Conservation (phyloP, 2,888 invertebrate genomes). For the Caenorhabditis sinica region DNA sequence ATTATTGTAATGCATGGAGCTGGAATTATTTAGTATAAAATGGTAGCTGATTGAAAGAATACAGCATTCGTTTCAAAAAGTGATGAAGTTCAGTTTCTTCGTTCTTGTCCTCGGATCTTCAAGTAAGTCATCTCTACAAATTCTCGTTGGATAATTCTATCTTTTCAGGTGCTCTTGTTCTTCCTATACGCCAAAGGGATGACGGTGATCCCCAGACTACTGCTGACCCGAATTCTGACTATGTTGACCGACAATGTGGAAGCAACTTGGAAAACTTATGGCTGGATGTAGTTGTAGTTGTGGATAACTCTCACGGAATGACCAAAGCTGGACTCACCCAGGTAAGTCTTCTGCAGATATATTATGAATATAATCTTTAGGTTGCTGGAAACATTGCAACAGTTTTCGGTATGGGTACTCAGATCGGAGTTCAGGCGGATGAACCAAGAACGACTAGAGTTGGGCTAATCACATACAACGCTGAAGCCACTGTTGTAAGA, state of each 20-base stretch:
- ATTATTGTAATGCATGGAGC: background rate
- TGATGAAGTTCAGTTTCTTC: background rate
- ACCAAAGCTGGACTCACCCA: slow-evolving; percentile 14
- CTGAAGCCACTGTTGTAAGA: background rate
- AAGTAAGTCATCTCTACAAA: background rate
- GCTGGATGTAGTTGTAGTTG: slow-evolving; percentile 56
- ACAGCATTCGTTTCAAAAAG: background rate
- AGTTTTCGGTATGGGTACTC: slow-evolving; percentile 26
- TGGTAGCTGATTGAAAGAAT: background rate
- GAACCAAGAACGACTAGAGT: slow-evolving; percentile 37
- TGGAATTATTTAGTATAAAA: no score
- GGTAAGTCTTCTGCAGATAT: background rate
- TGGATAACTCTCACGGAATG: slow-evolving; percentile 62
- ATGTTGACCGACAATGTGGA: slow-evolving; percentile 39
- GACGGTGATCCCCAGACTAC: background rate
- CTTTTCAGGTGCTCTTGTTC: background rate
- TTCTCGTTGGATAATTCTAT: no score
- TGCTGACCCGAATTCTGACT: background rate
- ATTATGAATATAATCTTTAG: background rate
- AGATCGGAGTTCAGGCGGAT: slow-evolving; percentile 3
- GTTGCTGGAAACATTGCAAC: slow-evolving; percentile 30
- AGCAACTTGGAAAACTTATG: slow-evolving; percentile 40
- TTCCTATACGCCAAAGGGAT: background rate
- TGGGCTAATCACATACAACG: slow-evolving; percentile 34
- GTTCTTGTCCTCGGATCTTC: background rate